Conservation (phyloP, 2,113 vertebrate species). For the Varanus salvator region DNA sequence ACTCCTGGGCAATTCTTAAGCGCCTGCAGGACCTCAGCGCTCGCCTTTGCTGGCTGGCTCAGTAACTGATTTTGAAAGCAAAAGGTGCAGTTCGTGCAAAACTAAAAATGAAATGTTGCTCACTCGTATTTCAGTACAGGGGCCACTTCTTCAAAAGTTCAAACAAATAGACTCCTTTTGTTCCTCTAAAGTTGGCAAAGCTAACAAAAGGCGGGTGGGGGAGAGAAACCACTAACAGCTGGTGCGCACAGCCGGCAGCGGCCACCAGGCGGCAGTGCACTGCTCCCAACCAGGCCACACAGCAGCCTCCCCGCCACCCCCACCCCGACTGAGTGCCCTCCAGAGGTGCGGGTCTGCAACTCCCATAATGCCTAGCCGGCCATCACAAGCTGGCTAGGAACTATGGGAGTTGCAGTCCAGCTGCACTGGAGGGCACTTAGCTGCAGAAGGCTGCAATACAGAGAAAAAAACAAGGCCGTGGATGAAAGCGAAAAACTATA, state of each 20-base stretch:
- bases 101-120: background rate
- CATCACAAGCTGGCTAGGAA: too few relatives aligned
- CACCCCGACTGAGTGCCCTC: background rate
- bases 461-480: too few relatives aligned
- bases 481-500: background rate
- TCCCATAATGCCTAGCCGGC: too few relatives aligned
- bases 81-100: background rate
- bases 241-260: background rate
- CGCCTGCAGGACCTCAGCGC: too few relatives aligned
- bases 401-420: too few relatives aligned
- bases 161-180: background rate
- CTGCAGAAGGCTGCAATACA: too few relatives aligned
- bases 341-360: too few relatives aligned
- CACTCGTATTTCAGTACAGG: background rate
- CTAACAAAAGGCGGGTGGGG: fast-evolving
- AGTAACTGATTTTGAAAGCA: background rate
- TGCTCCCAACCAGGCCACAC: constrained; percentile 16
- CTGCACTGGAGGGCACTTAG: too few relatives aligned
- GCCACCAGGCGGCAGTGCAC: constrained; percentile 65
- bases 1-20: background rate
- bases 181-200: background rate
- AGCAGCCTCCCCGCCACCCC: background rate
- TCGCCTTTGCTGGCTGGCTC: too few relatives aligned
- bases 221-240: too few relatives aligned
- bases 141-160: background rate